These are phyloP conservation scores for Zeugodacus cucurbitae DNA, from an alignment of 1,140 invertebrate genomes.

Conservation along the genomic window DNA sequence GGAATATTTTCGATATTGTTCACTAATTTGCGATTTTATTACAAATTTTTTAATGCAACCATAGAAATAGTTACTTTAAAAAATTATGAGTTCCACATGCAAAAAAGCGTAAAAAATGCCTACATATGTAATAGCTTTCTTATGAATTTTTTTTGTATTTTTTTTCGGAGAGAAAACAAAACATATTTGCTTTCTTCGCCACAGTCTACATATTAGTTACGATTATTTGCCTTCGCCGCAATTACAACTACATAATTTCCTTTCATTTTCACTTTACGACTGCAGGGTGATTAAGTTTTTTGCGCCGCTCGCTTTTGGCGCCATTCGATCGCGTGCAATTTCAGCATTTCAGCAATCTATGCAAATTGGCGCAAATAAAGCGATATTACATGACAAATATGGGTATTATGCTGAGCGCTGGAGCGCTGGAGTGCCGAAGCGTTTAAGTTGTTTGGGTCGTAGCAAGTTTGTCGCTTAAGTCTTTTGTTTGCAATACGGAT, in stretches of 20 bases:
- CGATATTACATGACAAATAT: background rate
- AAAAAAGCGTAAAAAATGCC: too few species aligned
- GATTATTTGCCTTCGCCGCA: background rate
- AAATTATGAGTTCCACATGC: too few species aligned
- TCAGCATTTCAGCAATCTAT: background rate
- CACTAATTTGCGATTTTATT: too few species aligned
- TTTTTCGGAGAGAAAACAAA: background rate
- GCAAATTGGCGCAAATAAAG: constrained; percentile 5
- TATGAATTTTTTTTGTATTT: background rate
- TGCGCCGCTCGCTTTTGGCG: background rate
- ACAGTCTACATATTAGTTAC: background rate
- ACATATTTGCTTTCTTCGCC: background rate
- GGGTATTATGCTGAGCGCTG: background rate
- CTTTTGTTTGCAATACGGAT: constrained; percentile 48
- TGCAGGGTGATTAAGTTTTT: background rate
- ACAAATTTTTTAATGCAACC: too few species aligned
- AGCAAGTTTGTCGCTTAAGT: constrained; percentile 52
- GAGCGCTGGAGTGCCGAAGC: background rate
- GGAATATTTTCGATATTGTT: too few species aligned
- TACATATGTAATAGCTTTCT: background rate
- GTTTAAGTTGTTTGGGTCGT: background rate
- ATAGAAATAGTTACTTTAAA: too few species aligned
- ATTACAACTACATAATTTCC: background rate
- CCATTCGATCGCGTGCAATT: background rate
- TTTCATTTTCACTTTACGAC: constrained; percentile 1